Percentiles rank a stretch among this genome's conserved stretches.
phyloP scores from a whole-genome alignment of 2,888 invertebrate genomes.

The Capitulum mitella region DNA sequence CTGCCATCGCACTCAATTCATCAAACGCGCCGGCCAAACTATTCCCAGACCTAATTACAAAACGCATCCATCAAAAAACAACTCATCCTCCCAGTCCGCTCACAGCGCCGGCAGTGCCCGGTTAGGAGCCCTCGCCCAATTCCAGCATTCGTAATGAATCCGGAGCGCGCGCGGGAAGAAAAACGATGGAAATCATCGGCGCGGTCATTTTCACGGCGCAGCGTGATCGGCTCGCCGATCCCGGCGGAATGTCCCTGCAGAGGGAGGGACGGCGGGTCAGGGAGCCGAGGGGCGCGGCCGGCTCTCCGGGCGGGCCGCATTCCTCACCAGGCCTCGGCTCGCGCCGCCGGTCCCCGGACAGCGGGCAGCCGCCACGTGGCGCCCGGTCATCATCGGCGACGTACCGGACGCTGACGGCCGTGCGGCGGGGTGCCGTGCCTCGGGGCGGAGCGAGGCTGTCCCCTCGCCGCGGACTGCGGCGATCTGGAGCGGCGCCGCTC shows the following conservation, averaged over 20 bases:
- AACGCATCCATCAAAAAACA: background rate
- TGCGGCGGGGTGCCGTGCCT: too few relatives aligned
- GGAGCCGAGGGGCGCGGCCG: background rate
- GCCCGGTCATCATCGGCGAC: too few relatives aligned
- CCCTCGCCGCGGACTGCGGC: too few relatives aligned
- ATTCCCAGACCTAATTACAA: background rate
- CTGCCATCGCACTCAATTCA: background rate
- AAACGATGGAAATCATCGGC: background rate
- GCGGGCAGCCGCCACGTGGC: too few relatives aligned
- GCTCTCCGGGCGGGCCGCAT: background rate
- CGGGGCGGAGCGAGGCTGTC: too few relatives aligned
- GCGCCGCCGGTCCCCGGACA: too few relatives aligned
- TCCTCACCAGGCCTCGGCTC: background rate
- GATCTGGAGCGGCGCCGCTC: too few relatives aligned
- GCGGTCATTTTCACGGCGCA: background rate
- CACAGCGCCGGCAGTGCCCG: too few relatives aligned
- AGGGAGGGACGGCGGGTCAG: background rate
- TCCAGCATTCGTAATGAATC: background rate
- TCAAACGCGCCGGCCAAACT: background rate
- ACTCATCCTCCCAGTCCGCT: background rate
- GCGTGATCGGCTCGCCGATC: background rate
- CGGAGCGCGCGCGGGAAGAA: too few relatives aligned
- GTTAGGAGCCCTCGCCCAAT: too few relatives aligned
- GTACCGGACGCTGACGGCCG: too few relatives aligned
- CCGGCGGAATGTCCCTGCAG: too few relatives aligned